Evolutionary conservation across 2,797 vertebrate genomes (phyloP), one percentile per base, ranked within the genome.

Genomic region (Ptychadena robeensis): DNA sequence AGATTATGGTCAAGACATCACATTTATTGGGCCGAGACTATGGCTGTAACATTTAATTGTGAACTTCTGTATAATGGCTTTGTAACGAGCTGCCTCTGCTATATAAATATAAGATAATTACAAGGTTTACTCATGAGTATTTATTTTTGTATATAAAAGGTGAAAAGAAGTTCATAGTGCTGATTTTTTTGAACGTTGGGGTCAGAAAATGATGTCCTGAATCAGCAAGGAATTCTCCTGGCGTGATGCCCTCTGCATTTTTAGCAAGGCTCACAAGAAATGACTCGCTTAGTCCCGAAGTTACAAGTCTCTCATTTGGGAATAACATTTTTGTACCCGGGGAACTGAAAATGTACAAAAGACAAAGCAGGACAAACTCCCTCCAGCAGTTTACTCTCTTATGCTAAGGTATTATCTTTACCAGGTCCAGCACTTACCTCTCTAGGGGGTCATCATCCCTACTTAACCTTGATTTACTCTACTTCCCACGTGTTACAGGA

Each of bases 281-380:
- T 68, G 67, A 79, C 18, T 38, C 53, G 40, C 34, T 34, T 32
- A 57, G 2, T 69, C n/a, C n/a, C n/a, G 30, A 37, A 48, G 44
- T 30, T 7, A 40, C 31, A 61, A 79, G 66, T 1, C 12, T 12
- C 48, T 61, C 66, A n/a, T 79, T 70, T 44, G 69, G 69, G 69
- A 80, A 25, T 15, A 35, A 30, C 10, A 61, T 34, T 32, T 11
- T 35, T 31, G 68, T 63, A 68, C 3, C 64, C 5, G 34, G 40
- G 30, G 30, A 25, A 57, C 64, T 40, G 32, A 22, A 40, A 28
- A 40, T 66, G 35, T 77, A 3, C 4, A 48, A 18, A 48, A 48
- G 44, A 22, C 15, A 7, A 18, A 40, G n/a, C 22, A 35, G 32
- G 66, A 9, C 37, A 66, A 5, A 22, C 38, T n/a, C 25, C 12